Evolutionary conservation across 2,113 vertebrate species (phyloP).

Genomic region (Dissostichus mawsoni): DNA sequence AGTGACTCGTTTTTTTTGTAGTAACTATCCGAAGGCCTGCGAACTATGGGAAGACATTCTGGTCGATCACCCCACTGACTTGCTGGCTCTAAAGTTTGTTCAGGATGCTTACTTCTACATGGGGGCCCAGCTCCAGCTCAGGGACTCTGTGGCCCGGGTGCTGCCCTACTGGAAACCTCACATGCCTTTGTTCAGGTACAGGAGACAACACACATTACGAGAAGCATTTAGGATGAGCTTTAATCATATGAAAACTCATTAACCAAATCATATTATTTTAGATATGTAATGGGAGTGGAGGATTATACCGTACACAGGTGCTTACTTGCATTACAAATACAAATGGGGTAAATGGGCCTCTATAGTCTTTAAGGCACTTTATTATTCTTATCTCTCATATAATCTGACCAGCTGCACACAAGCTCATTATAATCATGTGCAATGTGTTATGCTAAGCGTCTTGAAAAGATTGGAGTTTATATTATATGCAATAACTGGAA

Average conservation of each 20-base stretch:
- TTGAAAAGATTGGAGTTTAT: background rate
- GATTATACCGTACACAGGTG: background rate
- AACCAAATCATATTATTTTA: background rate
- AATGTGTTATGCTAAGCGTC: background rate
- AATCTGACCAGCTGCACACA: background rate
- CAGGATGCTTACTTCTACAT: constrained; percentile 93
- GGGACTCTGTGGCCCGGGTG: constrained; percentile 90
- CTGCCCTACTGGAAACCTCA: constrained; percentile 91
- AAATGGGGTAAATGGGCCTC: background rate
- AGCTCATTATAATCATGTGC: background rate
- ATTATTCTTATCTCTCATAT: background rate
- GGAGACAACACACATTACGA: background rate
- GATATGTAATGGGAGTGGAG: background rate
- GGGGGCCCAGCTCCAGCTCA: constrained; percentile 87
- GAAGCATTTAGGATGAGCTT: background rate
- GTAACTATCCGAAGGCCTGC: constrained; percentile 86
- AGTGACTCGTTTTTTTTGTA: constrained; percentile 68
- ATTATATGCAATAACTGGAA: background rate
- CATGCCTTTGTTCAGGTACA: constrained; percentile 89
- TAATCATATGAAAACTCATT: background rate
- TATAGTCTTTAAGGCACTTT: background rate
- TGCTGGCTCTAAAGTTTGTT: constrained; percentile 92
- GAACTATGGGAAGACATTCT: constrained; percentile 92
- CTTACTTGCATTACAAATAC: background rate
- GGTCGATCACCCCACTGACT: constrained; percentile 90